phyloP scores from a whole-genome alignment of 2,113 vertebrate genomes.

The Phylloscopus whistleri region DNA sequence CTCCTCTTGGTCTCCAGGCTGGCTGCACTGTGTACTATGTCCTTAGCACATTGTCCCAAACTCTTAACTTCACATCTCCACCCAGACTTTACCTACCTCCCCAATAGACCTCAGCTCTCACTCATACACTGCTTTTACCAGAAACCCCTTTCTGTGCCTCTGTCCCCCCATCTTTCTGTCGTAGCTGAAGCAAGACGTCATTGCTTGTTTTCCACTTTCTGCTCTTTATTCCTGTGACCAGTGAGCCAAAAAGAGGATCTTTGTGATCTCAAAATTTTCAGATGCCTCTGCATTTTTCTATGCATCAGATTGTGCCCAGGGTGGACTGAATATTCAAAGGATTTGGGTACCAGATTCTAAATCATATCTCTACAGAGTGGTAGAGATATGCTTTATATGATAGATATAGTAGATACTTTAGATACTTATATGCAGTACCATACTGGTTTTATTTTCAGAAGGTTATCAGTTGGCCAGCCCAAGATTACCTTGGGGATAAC shows the following conservation, averaged over 20 bases:
- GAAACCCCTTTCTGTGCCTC: neutral
- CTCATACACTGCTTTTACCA: neutral
- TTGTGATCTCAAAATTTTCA: neutral
- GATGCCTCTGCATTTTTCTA: neutral
- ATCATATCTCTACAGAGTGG: neutral
- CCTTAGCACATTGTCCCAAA: neutral
- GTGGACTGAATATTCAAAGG: neutral
- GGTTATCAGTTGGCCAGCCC: constrained; percentile 12
- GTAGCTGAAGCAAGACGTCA: neutral
- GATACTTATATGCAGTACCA: neutral
- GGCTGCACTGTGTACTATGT: neutral
- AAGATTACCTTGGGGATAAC: neutral
- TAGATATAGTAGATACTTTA: too few species aligned
- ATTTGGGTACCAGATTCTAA: neutral
- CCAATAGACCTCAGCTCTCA: neutral
- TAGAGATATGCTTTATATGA: too few species aligned
- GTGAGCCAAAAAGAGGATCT: neutral
- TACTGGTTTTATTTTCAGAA: constrained; percentile 15
- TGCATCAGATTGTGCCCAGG: neutral
- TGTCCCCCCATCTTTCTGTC: neutral
- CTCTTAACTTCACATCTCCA: neutral
- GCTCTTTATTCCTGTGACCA: neutral
- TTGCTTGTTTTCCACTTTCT: neutral
- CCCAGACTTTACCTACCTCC: neutral
- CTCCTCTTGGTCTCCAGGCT: neutral